Base-by-base conservation (phyloP, 2,888 invertebrate genomes). In the Latrodectus elegans region DNA sequence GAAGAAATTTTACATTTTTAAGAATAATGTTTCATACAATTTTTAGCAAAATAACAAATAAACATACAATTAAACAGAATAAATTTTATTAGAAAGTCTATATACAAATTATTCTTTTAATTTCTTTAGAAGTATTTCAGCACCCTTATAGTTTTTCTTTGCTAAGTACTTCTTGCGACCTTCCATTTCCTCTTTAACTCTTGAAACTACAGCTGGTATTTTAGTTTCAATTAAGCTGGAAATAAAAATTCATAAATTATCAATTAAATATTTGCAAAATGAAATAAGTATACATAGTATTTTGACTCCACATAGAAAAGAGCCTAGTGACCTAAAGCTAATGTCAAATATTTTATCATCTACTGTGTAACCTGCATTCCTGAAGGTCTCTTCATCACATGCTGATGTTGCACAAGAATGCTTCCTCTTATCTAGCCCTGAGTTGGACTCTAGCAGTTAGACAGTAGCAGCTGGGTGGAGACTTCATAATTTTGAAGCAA, bases 161-260 rank as follows among this genome's bases (percentile, higher is more conserved):
- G 73, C 14, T 22, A 89, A 49, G 38, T 78, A 55, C 9, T 52
- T 78, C 17, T 85, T 68, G 49, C 74, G 71, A 4, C 89, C 89
- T n/a, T 22, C 15, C 71, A 89, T 26, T 85, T 85, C 85, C 53
- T 74, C 72, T 17, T 81, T 89, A 15, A 89, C 68, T 53, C 70
- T 77, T 38, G 75, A n/a, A 51, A 85, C 85, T 67, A 89, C 89
- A 51, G 77, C 51, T 70, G 89, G 85, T 49, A 85, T 52, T 78
- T 74, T 77, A 17, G 85, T 89, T 75, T 89, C 89, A 26, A 89
- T 72, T n/a, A 89, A 67, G 26, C 89, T 89, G 53, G 3, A 85
- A 84, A 49, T 17, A 14, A 60, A 77, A 49, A 49, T 74, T 6
- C 52, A 60, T 38, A 22, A 51, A 52, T 49, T 80, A 64, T 51